These are phyloP conservation scores for Crotalus viridis DNA, from an alignment of 2,113 vertebrate genomes.

Conservation along the genomic window DNA sequence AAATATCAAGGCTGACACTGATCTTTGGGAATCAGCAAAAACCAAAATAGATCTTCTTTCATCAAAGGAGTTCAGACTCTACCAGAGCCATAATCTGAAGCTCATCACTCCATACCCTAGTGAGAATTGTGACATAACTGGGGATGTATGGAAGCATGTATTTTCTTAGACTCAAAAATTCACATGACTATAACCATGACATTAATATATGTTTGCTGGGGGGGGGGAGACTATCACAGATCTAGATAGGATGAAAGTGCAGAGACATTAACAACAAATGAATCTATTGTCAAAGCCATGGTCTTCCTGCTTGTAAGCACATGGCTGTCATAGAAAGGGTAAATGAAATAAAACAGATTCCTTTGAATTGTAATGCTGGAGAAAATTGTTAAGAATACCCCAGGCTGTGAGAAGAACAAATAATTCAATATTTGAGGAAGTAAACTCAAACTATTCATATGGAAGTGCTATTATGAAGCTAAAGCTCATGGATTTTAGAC, in stretches of 20 bases:
- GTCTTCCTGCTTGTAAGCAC: neutral
- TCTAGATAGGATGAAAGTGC: neutral
- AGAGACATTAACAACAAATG: neutral
- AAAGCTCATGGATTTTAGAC: neutral
- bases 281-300: neutral
- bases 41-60: neutral
- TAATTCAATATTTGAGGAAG: neutral
- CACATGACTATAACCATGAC: neutral
- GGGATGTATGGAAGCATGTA: neutral
- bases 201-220: neutral
- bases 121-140: neutral
- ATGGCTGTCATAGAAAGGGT: neutral
- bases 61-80: neutral
- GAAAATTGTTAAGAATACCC: neutral
- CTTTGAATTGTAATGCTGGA: neutral
- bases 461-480: neutral
- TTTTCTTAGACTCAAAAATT: neutral
- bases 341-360: neutral
- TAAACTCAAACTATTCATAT: neutral
- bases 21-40: neutral
- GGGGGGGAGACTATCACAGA: neutral
- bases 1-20: neutral
- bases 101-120: neutral
- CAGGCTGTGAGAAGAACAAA: neutral
- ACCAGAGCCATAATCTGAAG: neutral